phyloP scores from a whole-genome alignment of 2,888 invertebrate species.

The Idaea dimidiata region DNA sequence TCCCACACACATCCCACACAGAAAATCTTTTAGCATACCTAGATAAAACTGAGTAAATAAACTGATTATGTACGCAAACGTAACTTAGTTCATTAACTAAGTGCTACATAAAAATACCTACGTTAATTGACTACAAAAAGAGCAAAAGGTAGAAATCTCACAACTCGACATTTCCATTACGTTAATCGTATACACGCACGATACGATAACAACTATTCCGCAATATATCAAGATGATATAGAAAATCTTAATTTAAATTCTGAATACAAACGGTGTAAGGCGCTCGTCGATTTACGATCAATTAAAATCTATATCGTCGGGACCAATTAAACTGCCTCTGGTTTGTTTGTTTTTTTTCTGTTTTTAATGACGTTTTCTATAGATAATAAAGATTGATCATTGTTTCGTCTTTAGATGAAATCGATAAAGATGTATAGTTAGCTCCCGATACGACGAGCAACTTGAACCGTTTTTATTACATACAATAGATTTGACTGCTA shows the following conservation, averaged over 20 bases:
- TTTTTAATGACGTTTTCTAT: background rate
- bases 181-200: background rate
- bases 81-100: background rate
- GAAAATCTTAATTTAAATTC: conserved; percentile 2
- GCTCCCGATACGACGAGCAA: background rate
- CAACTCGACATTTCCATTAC: background rate
- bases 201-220: background rate
- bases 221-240: background rate
- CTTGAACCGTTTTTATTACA: no score
- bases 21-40: background rate
- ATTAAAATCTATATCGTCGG: conserved; percentile 69
- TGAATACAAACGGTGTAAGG: conserved; percentile 13
- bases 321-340: conserved; percentile 58
- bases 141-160: background rate
- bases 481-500: no score
- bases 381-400: background rate
- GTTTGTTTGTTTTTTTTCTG: conserved; percentile 24
- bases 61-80: background rate
- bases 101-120: background rate
- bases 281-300: conserved; percentile 58
- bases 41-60: background rate
- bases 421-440: background rate
- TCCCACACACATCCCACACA: no score
- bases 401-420: background rate
- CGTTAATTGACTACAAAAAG: conserved; percentile 5